phyloP scores from a whole-genome alignment of 1,140 invertebrate genomes.

The Pissodes strobi region DNA sequence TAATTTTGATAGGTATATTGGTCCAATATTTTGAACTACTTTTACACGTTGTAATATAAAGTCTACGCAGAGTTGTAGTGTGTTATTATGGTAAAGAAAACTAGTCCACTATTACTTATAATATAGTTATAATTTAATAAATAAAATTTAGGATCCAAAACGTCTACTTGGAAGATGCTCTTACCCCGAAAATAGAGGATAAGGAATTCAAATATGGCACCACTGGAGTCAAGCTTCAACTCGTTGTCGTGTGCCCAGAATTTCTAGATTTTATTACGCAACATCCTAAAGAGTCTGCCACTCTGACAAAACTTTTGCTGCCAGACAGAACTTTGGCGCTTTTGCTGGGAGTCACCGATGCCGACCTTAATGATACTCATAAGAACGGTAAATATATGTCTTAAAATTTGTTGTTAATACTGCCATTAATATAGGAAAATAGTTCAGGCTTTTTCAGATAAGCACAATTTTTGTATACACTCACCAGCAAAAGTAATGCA shows the following conservation, averaged over 20 bases:
- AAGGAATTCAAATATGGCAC: slow-evolving; percentile 64
- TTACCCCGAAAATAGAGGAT: slow-evolving; percentile 59
- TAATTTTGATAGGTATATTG: too few relatives aligned
- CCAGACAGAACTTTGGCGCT: slow-evolving; percentile 76
- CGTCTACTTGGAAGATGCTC: slow-evolving; percentile 72
- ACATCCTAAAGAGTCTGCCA: slow-evolving; percentile 58
- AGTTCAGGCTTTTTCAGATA: too few relatives aligned
- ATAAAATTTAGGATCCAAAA: slow-evolving; percentile 67
- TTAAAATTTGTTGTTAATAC: too few relatives aligned
- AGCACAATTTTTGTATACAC: too few relatives aligned
- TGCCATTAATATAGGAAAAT: too few relatives aligned
- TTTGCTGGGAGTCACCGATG: slow-evolving; percentile 73
- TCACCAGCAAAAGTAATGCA: too few relatives aligned
- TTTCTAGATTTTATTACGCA: slow-evolving; percentile 67
- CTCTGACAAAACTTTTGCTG: slow-evolving; percentile 66
- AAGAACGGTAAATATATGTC: slow-evolving; percentile 58
- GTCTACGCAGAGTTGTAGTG: too few relatives aligned
- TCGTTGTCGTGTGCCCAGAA: slow-evolving; percentile 77
- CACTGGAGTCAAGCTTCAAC: slow-evolving; percentile 70
- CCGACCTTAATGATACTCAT: slow-evolving; percentile 65
- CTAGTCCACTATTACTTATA: too few relatives aligned
- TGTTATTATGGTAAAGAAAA: too few relatives aligned
- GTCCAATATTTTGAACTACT: too few relatives aligned
- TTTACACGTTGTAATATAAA: too few relatives aligned
- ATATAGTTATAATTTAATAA: slow-evolving; percentile 1